These are phyloP conservation scores for Oopsacas minuta DNA, from an alignment of 37 sponge, comb jelly and placozoan species.

Conservation along the genomic window DNA sequence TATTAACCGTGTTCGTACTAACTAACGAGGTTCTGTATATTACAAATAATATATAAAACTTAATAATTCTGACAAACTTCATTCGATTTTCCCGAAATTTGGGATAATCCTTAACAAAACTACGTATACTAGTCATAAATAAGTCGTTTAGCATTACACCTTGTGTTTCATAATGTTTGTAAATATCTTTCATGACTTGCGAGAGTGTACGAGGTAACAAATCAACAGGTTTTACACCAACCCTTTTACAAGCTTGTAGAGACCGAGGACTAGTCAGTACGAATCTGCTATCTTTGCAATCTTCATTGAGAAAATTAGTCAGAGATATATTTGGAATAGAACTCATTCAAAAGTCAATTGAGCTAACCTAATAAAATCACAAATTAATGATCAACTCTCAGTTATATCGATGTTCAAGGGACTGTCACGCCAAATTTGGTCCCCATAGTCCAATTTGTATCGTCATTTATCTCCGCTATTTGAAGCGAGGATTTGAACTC, in stretches of 20 bases:
- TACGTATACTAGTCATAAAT: neutral
- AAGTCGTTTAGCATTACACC: neutral
- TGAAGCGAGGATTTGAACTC: too few relatives aligned
- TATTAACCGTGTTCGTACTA: neutral
- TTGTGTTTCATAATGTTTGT: neutral
- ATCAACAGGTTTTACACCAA: neutral
- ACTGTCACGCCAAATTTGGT: too few relatives aligned
- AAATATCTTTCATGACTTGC: neutral
- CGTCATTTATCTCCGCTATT: too few relatives aligned
- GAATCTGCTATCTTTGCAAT: neutral
- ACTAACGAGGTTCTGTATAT: neutral
- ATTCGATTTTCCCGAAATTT: too few relatives aligned
- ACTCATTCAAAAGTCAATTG: too few relatives aligned
- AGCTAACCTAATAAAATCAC: too few relatives aligned
- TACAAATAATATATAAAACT: neutral
- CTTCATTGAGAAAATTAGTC: neutral
- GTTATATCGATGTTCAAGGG: too few relatives aligned
- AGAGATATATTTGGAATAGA: neutral
- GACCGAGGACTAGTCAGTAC: conserved; percentile 4
- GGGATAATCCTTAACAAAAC: too few relatives aligned
- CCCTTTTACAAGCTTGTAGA: neutral
- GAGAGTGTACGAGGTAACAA: neutral
- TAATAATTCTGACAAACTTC: neutral
- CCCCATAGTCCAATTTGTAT: too few relatives aligned
- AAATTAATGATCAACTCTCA: too few relatives aligned